Percentiles rank a stretch among this genome's conserved stretches.
Conservation (phyloP, 1,140 invertebrate species). For the Euglossa dilemma region DNA sequence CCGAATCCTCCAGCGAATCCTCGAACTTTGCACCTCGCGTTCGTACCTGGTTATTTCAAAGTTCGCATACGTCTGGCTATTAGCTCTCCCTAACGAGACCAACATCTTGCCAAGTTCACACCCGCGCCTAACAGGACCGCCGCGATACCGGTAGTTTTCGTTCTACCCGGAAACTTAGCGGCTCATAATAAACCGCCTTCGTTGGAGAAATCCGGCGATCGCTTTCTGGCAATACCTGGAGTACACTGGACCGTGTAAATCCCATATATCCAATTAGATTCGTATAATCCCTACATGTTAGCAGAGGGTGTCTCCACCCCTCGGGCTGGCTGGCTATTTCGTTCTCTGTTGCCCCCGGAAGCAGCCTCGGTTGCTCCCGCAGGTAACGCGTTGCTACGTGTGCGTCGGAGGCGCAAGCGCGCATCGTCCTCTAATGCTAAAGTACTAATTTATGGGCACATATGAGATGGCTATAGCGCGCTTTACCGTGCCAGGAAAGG, state of each 20-base stretch:
- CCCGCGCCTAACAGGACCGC: too few relatives aligned
- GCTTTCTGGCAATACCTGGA: conserved; percentile 62
- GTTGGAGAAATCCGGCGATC: conserved; percentile 61
- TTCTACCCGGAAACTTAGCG: conserved; percentile 19
- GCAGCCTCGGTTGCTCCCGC: conserved; percentile 24
- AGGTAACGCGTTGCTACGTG: conserved; percentile 48
- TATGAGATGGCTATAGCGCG: conserved; percentile 75
- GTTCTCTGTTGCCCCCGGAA: conserved; percentile 44
- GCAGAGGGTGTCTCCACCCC: conserved; percentile 70
- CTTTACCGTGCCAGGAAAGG: conserved; percentile 70
- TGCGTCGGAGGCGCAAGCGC: conserved; percentile 59
- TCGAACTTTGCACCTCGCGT: background rate
- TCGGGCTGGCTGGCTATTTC: conserved; percentile 49
- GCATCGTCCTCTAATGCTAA: conserved; percentile 74
- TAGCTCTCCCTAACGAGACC: background rate
- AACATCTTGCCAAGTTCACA: background rate
- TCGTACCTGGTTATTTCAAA: too few relatives aligned
- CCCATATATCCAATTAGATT: conserved; percentile 82
- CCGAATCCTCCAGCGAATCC: background rate
- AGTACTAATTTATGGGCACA: conserved; percentile 78
- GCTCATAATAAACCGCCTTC: conserved; percentile 41
- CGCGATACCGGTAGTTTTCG: background rate
- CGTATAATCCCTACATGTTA: conserved; percentile 78
- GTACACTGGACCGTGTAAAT: conserved; percentile 72
- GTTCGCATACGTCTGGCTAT: too few relatives aligned